These are phyloP conservation scores for Pipistrellus nathusii DNA, from an alignment of 2,797 vertebrate species.

Conservation along the genomic window DNA sequence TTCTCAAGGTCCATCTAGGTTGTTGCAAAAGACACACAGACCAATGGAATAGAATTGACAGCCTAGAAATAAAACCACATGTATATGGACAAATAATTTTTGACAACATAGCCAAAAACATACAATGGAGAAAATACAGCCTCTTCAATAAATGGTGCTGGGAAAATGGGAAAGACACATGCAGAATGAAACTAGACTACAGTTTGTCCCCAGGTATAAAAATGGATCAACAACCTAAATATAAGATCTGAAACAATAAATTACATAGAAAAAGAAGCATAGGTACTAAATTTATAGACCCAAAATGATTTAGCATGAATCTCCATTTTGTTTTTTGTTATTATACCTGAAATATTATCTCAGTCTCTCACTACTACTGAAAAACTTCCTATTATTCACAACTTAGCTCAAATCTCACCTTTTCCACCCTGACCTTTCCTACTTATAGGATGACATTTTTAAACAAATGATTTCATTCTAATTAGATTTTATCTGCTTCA, in stretches of 20 bases:
- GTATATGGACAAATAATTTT: not conserved
- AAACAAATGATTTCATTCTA: not conserved
- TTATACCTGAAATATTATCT: not conserved
- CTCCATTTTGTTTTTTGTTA: not conserved
- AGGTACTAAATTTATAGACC: not conserved
- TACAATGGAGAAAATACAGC: not conserved
- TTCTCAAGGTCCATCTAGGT: not conserved
- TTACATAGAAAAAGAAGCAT: not conserved
- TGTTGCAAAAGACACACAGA: not conserved
- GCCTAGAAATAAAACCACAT: not conserved
- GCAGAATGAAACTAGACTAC: not conserved
- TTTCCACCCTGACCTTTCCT: not conserved
- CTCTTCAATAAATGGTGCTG: not conserved
- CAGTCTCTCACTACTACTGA: not conserved
- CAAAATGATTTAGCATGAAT: not conserved
- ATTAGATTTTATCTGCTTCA: not conserved
- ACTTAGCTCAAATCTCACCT: not conserved
- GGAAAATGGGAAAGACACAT: not conserved
- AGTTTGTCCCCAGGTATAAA: not conserved
- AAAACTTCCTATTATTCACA: not conserved
- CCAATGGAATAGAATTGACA: not conserved
- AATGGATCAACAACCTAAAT: not conserved
- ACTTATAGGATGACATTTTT: not conserved
- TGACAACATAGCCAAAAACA: not conserved
- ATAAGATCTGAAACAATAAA: not conserved